Conservation (phyloP, 2,888 invertebrate species). For the Invenusta paracnida region DNA sequence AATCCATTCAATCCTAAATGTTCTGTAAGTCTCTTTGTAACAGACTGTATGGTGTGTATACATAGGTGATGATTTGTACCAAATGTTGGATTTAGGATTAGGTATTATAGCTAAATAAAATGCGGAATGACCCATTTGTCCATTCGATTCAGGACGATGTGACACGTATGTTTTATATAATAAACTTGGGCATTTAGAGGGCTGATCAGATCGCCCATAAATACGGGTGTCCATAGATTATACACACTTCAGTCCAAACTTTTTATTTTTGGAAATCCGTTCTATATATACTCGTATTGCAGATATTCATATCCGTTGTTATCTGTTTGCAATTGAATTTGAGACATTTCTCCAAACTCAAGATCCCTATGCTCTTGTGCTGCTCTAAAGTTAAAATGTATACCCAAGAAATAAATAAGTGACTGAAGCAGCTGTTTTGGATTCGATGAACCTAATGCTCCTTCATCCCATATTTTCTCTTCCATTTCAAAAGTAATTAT, state of each 20-base stretch:
- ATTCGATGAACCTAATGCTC: not conserved
- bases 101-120: not conserved
- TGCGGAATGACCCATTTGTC: no score
- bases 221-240: not conserved
- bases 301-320: not conserved
- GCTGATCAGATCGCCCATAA: not conserved
- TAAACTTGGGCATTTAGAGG: slow-evolving; percentile 3
- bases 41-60: not conserved
- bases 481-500: not conserved
- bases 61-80: not conserved
- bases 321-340: not conserved
- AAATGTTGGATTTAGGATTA: not conserved
- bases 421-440: not conserved
- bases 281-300: not conserved
- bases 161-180: not conserved
- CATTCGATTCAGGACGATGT: not conserved
- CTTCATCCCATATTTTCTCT: not conserved
- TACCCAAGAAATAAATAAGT: not conserved
- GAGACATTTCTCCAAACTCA: not conserved
- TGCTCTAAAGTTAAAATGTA: not conserved
- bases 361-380: not conserved
- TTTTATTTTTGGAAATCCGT: not conserved
- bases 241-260: not conserved
- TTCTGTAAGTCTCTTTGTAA: not conserved
- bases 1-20: not conserved